Evolutionary conservation across 2,113 vertebrate species (phyloP).

Genomic region (Pachyramphus minor): DNA sequence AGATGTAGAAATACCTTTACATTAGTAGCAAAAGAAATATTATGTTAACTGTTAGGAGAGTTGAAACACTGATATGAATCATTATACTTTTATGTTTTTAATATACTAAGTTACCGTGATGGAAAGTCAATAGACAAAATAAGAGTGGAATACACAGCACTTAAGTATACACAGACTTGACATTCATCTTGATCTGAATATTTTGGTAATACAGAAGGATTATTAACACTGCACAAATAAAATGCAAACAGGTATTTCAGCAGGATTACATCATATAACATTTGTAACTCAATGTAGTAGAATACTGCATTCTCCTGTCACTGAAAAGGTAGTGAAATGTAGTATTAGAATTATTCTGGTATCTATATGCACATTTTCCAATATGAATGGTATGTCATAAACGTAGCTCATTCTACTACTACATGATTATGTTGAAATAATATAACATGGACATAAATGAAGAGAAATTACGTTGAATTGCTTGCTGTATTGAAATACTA

Average conservation of each 20-base stretch:
- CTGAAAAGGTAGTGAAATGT: slow-evolving; percentile 60
- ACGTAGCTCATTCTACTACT: slow-evolving; percentile 68
- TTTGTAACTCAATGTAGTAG: slow-evolving; percentile 58
- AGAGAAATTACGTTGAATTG: slow-evolving; percentile 68
- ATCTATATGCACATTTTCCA: slow-evolving; percentile 71
- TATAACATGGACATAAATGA: slow-evolving; percentile 70
- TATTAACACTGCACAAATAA: slow-evolving; percentile 52
- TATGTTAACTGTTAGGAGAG: not conserved
- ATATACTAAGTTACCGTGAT: slow-evolving; percentile 19
- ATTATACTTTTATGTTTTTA: slow-evolving; percentile 30
- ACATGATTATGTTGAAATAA: slow-evolving; percentile 76
- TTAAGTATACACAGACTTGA: slow-evolving; percentile 8
- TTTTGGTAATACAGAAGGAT: slow-evolving; percentile 55
- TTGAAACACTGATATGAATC: slow-evolving; percentile 16
- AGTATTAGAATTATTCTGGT: slow-evolving; percentile 69
- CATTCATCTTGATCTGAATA: slow-evolving; percentile 49
- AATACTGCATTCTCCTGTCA: slow-evolving; percentile 65
- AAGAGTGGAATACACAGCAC: slow-evolving; percentile 31
- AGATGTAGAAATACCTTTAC: not conserved
- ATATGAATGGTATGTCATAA: slow-evolving; percentile 68
- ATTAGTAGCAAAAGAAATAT: slow-evolving; percentile 18
- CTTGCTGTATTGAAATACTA: slow-evolving; percentile 35
- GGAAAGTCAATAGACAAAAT: slow-evolving; percentile 42
- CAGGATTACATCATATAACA: slow-evolving; percentile 49
- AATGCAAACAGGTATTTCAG: slow-evolving; percentile 50